Base-by-base conservation (phyloP, 2,113 vertebrate genomes). In the Microtus ochrogaster region DNA sequence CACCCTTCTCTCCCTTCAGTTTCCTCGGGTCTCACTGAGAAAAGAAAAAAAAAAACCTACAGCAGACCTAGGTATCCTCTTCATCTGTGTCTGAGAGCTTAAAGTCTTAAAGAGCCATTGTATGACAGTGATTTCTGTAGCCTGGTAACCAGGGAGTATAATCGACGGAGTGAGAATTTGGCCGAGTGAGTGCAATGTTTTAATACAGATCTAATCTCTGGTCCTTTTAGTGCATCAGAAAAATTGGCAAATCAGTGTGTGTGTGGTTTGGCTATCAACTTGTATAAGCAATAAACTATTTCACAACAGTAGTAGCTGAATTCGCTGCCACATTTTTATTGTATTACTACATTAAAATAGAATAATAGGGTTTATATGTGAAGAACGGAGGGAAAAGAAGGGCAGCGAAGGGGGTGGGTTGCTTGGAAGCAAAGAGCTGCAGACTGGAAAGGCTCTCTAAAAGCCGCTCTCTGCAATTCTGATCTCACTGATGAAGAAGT, bases 241-340 rank as follows among this genome's bases (percentile, higher is more conserved):
- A 68, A 92, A 85, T 89, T 52, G 33, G 33, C 1, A 79, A 70
- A 70, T 89, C 21, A 5, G 44, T 30, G 6, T 19, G 8, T 19
- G 36, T 41, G 17, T 36, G 16, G 19, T 26, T 55, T 63, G 44
- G 8, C 13, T 66, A 13, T 47, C 63, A 79, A 36, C 47, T 79
- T 89, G 26, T 33, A 92, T 17, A 72, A 44, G 16, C 49, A 58
- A 92, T 84, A 86, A 91, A 93, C 12, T 81, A 52, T 47, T 92
- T 95, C 39, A 79, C 86, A 90, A 79, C 28, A 90, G 36, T 30
- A 52, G 74, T 90, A 63, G 41, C 19, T 52, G 70, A 89, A 89
- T 90, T 19, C 24, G 22, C 26, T 61, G 7, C 3, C 3, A 17
- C 58, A 73, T 63, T 89, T 96, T 92, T 70, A 47, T 72, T 95